Evolutionary conservation across 1,140 invertebrate species (phyloP), one percentile per base, ranked within the genome.

Genomic region (Notospermus geniculatus): DNA sequence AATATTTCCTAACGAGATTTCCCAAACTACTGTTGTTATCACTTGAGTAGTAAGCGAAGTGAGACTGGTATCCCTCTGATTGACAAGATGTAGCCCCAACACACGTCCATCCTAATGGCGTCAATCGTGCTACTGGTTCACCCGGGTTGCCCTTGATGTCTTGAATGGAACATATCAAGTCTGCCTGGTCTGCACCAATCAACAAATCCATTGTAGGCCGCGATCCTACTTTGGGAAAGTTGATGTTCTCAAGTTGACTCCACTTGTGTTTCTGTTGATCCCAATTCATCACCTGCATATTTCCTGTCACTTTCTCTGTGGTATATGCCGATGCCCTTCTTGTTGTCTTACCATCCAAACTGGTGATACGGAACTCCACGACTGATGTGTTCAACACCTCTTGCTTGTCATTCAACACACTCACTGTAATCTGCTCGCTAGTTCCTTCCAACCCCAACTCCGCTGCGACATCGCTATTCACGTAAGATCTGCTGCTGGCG

Each of bases 341-440:
- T 0, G 36, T n/a, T 22, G 19, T 45, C 25, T 53, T 17, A 1
- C 59, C 52, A 58, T 62, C 52, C 1, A 54, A 1, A 46, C 59
- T 62, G 56, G 59, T 1, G 27, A 65, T n/a, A 29, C 15, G 19
- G 15, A 62, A 54, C n/a, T 57, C 57, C n/a, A 65, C 60, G 30
- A 59, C 30, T 60, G 64, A 65, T 30, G 66, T 68, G 57, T 62
- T 45, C 30, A 68, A 68, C 15, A 30, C 25, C 54, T 68, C 56
- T 25, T 29, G 15, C 32, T 65, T 43, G n/a, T 52, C 59, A 59
- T 64, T 67, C 23, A 68, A 36, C 19, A 60, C 60, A 54, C 57
- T 65, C 0, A 68, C 54, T 28, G 45, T 43, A 19, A 65, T 28
- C 32, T 30, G 59, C 29, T 65, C 59, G 1, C 60, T 19, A 28